Evolutionary conservation across 2,797 vertebrate species (phyloP).

Genomic region (Hafferia zeledoni): DNA sequence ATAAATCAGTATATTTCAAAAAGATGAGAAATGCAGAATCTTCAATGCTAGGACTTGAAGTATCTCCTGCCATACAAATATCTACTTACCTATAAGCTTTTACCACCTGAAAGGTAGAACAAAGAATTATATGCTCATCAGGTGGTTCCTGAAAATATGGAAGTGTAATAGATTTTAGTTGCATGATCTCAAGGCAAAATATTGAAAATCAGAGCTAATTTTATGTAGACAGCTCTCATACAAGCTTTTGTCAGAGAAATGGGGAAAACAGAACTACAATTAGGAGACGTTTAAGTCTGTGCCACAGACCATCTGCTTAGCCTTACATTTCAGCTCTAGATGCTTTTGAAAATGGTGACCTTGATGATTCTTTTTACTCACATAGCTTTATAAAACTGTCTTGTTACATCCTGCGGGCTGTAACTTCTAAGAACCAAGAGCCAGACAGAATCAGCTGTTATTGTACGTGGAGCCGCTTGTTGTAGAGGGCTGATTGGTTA

Average conservation of each 20-base stretch:
- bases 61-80: neutral
- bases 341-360: constrained; percentile 22
- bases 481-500: constrained; percentile 31
- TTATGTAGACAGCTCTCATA: neutral
- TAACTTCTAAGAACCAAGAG: neutral
- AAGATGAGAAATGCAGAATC: neutral
- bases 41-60: neutral
- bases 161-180: neutral
- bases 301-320: constrained; percentile 6
- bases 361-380: constrained; percentile 20
- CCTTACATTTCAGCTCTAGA: constrained; percentile 10
- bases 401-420: neutral
- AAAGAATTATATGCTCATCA: neutral
- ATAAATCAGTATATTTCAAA: neutral
- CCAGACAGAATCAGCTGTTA: constrained; percentile 47
- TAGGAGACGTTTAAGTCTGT: neutral
- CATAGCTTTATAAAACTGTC: constrained; percentile 13
- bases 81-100: neutral
- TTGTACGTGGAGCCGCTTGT: constrained; percentile 24
- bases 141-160: neutral
- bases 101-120: neutral
- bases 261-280: neutral
- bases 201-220: neutral
- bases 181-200: neutral
- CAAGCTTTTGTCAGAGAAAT: neutral